A percentile compares a stretch with the other conserved stretches of the same genome.
Conservation (phyloP, 2,888 invertebrate genomes). For the Automeris io region DNA sequence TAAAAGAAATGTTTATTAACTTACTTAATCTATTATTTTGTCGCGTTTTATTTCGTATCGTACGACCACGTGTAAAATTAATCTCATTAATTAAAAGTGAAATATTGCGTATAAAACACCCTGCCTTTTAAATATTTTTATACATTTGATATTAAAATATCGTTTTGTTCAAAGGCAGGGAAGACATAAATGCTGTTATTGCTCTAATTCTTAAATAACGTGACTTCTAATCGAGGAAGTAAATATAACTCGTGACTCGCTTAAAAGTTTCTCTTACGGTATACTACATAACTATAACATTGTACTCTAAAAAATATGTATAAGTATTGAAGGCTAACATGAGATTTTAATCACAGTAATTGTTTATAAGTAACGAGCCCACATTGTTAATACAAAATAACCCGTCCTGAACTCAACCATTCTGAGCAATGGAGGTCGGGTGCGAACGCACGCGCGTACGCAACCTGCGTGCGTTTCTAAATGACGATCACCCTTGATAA, state of each 20-base stretch:
- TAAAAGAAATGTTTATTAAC: conserved; percentile 1
- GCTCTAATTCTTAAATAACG: conserved; percentile 66
- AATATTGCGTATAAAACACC: conserved; percentile 7
- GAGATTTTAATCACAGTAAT: conserved; percentile 76
- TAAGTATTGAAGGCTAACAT: conserved; percentile 77
- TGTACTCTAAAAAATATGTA: conserved; percentile 78
- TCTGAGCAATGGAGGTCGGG: not conserved
- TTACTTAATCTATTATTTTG: conserved; percentile 15
- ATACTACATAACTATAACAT: conserved; percentile 76
- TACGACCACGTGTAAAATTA: conserved; percentile 8
- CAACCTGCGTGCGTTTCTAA: not conserved
- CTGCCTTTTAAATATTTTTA: conserved; percentile 1
- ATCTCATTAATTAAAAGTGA: conserved; percentile 11
- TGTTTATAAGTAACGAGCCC: conserved; percentile 73
- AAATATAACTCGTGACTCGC: conserved; percentile 75
- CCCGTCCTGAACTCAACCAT: conserved; percentile 41
- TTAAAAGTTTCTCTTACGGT: conserved; percentile 66
- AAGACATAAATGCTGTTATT: conserved; percentile 68
- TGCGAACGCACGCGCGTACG: not conserved
- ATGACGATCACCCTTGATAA: too few species aligned
- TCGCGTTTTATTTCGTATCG: conserved; percentile 8
- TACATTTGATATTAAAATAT: not conserved
- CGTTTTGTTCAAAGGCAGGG: not conserved
- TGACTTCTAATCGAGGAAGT: conserved; percentile 69
- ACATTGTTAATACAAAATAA: conserved; percentile 69